A percentile compares a stretch with the other conserved stretches of the same genome.
Conservation (phyloP, 2,888 invertebrate species). For the Petrophora chlorosata region DNA sequence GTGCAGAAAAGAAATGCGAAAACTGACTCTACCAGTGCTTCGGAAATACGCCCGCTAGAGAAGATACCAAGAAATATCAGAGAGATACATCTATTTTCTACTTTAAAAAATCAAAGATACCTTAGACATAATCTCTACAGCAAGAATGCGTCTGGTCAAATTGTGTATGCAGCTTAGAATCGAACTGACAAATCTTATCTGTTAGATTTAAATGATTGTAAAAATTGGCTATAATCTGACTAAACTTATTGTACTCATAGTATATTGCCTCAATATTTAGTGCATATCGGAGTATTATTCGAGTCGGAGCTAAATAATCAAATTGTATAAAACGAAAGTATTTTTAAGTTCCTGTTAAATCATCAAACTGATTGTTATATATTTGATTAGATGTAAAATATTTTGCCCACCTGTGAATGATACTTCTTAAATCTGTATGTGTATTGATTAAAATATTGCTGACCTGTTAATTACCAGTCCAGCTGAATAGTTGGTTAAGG, state of each 20-base stretch:
- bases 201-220: slow-evolving; percentile 4
- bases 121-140: too few species aligned
- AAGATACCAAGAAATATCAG: too few species aligned
- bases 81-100: too few species aligned
- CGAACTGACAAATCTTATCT: slow-evolving; percentile 10
- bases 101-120: too few species aligned
- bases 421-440: not conserved
- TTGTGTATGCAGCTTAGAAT: not conserved
- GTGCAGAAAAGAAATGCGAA: too few species aligned
- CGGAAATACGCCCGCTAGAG: too few species aligned
- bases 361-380: slow-evolving; percentile 15
- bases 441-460: too few species aligned
- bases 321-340: slow-evolving; percentile 9
- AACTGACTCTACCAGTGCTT: too few species aligned
- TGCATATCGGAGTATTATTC: not conserved
- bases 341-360: slow-evolving; percentile 30
- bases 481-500: too few species aligned
- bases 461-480: too few species aligned
- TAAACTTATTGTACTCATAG: not conserved
- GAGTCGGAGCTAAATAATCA: not conserved
- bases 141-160: not conserved
- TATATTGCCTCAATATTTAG: too few species aligned
- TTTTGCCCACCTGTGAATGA: slow-evolving; percentile 22
- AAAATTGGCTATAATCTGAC: not conserved
- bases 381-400: slow-evolving; percentile 23